Conservation (phyloP, 2,113 vertebrate genomes). For the Dromaius novaehollandiae region DNA sequence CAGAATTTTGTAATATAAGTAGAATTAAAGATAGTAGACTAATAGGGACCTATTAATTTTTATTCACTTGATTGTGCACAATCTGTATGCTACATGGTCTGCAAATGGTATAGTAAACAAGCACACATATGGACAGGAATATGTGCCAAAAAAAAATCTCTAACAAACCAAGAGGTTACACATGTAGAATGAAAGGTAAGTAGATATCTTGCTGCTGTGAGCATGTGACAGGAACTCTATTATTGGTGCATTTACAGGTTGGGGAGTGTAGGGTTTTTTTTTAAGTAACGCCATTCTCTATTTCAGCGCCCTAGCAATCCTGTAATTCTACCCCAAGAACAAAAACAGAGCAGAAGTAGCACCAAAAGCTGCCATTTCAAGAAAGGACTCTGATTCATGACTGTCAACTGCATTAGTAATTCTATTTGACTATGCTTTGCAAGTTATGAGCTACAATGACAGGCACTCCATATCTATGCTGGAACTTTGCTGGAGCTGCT, state of each 20-base stretch:
- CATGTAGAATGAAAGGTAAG: neutral
- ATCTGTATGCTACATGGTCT: neutral
- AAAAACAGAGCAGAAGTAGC: neutral
- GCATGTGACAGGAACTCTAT: neutral
- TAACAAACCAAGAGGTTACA: neutral
- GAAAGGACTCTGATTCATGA: neutral
- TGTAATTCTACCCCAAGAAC: neutral
- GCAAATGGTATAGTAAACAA: neutral
- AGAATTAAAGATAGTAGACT: slow-evolving; percentile 21
- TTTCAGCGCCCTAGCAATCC: neutral
- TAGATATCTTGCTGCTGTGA: neutral
- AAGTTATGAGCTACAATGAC: neutral
- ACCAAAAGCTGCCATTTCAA: neutral
- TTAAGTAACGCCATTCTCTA: neutral
- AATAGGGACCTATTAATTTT: slow-evolving; percentile 6
- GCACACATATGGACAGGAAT: neutral
- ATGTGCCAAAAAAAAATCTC: neutral
- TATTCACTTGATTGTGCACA: neutral
- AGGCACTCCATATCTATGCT: neutral
- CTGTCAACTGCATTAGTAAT: neutral
- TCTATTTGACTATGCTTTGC: neutral
- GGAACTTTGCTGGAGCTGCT: neutral
- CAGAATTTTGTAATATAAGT: slow-evolving; percentile 37
- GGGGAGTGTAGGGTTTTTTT: neutral
- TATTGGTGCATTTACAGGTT: neutral